phyloP scores from a whole-genome alignment of 2,797 vertebrate species.

The Masticophis lateralis region DNA sequence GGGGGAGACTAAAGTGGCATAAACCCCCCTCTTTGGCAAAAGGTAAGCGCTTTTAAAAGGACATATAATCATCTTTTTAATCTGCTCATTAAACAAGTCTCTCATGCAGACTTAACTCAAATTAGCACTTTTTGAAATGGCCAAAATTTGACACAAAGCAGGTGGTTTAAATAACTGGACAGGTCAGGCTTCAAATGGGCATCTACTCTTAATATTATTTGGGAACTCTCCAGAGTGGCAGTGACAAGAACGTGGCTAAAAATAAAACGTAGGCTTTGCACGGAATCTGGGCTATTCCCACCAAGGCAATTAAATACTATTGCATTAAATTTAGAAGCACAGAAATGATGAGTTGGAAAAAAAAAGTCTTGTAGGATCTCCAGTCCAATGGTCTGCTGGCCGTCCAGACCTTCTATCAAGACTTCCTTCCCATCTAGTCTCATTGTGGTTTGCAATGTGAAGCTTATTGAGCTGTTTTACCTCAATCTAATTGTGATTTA shows the following conservation, averaged over 20 bases:
- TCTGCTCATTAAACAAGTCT: constrained; percentile 80
- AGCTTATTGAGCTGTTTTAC: not conserved
- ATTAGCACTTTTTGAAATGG: constrained; percentile 74
- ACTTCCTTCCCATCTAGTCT: not conserved
- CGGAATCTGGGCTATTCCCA: not conserved
- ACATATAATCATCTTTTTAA: constrained; percentile 74
- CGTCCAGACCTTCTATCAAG: not conserved
- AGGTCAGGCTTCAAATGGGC: constrained; percentile 57
- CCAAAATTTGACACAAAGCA: constrained; percentile 69
- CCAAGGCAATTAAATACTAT: not conserved
- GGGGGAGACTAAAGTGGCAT: constrained; percentile 56
- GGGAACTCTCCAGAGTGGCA: not conserved
- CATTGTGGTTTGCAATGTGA: not conserved
- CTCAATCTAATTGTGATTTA: not conserved
- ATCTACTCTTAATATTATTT: constrained; percentile 57
- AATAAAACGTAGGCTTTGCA: not conserved
- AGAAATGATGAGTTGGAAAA: not conserved
- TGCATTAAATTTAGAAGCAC: not conserved
- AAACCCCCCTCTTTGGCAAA: constrained; percentile 45
- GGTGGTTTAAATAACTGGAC: constrained; percentile 66
- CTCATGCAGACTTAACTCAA: constrained; percentile 78
- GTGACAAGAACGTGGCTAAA: constrained; percentile 22
- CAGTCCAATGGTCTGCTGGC: not conserved
- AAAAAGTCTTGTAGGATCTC: not conserved
- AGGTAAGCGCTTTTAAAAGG: constrained; percentile 60